phyloP scores from a whole-genome alignment of 2,113 vertebrate genomes.

The Coturnix japonica region DNA sequence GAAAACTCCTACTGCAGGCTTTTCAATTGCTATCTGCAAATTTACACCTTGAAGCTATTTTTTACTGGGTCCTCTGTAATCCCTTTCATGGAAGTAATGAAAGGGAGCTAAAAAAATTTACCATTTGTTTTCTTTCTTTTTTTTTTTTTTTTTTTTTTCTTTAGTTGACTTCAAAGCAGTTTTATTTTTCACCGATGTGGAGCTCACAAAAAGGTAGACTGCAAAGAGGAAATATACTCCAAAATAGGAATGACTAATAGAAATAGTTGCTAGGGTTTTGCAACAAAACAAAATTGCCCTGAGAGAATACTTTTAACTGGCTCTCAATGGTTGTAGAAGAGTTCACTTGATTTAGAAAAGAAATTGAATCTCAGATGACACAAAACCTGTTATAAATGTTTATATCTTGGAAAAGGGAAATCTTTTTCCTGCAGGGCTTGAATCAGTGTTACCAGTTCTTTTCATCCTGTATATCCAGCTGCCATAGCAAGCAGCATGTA shows the following conservation, averaged over 20 bases:
- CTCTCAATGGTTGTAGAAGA: not conserved
- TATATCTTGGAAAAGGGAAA: not conserved
- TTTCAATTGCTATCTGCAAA: not conserved
- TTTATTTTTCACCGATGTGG: not conserved
- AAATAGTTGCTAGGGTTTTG: not conserved
- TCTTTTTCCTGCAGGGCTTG: not conserved
- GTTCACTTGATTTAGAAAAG: slow-evolving; percentile 33
- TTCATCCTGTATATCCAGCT: not conserved
- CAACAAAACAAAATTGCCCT: not conserved
- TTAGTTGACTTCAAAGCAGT: not conserved
- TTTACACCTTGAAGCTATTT: not conserved
- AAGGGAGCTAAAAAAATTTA: not conserved
- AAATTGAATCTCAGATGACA: not conserved
- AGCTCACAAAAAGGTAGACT: not conserved
- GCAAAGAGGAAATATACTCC: not conserved
- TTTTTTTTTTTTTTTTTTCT: not conserved
- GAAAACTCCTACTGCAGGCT: not conserved
- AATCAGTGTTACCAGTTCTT: not conserved
- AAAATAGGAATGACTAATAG: not conserved
- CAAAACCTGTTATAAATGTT: not conserved
- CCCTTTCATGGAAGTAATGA: not conserved
- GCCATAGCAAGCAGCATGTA: not conserved
- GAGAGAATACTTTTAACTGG: not conserved
- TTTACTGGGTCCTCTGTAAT: not conserved
- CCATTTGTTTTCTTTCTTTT: not conserved